Conservation (phyloP, 2,888 invertebrate genomes). For the Maniola hyperantus region DNA sequence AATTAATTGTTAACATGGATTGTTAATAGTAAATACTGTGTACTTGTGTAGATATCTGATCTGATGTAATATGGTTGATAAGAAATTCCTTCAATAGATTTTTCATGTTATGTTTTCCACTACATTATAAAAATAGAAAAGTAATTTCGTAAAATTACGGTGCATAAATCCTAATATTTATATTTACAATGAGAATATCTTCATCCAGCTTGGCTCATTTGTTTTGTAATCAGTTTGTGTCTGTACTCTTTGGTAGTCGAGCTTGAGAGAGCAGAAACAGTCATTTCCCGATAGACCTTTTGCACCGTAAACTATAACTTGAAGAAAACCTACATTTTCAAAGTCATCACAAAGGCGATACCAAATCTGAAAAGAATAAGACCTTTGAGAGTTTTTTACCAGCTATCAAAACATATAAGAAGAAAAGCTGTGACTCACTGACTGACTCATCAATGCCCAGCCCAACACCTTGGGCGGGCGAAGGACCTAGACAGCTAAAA, state of each 20-base stretch:
- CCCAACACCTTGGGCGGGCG: no score
- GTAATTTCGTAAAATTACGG: neutral
- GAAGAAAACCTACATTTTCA: conserved; percentile 93
- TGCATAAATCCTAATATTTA: neutral
- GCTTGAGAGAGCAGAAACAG: conserved; percentile 96
- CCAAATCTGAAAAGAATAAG: conserved; percentile 66
- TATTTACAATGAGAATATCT: conserved; percentile 96
- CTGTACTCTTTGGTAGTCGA: conserved; percentile 95
- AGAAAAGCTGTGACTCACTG: no score
- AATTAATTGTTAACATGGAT: neutral
- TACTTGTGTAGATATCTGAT: neutral
- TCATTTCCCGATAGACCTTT: conserved; percentile 94
- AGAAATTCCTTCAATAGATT: neutral
- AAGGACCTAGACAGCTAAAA: no score
- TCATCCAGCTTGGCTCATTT: conserved; percentile 97
- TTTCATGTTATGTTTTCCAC: neutral
- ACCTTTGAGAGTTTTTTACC: neutral
- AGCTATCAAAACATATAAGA: neutral
- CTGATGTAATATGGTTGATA: neutral
- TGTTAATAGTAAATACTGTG: neutral
- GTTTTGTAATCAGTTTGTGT: conserved; percentile 99
- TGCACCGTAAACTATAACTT: conserved; percentile 92
- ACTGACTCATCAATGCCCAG: no score
- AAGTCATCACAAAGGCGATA: conserved; percentile 56
- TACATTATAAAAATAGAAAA: neutral